Base-by-base conservation (phyloP, 2,888 invertebrate genomes). In the Stenodema calcarata region DNA sequence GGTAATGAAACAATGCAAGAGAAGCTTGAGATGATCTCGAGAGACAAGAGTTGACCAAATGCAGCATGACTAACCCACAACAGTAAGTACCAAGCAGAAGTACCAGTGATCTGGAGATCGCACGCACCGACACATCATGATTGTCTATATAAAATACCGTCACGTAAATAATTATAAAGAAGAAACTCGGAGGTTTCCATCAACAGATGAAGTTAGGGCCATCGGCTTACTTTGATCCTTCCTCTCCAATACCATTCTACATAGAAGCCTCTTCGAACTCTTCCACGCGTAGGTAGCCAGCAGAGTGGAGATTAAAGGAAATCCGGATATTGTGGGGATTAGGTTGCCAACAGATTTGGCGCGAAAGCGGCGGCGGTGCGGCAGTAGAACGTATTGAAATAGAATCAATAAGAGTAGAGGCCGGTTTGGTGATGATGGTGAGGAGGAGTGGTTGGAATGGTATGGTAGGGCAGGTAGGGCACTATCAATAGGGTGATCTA, bases 401-500 rank as follows among this genome's bases (percentile, higher is more conserved):
- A 42, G 42, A 75, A 75, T 75, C 75, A 75, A 41, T 75, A 41
- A 75, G n/a, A 18, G 75, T 75, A 1, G 11, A 4, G 62, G 23
- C 18, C 4, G 54, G 7, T 18, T 11, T n/a, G 6, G 4, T 16
- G 50, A n/a, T 0, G 50, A 9, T 18, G 62, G 12, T 6, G 27
- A 62, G 62, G 62, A 11, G 54, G 11, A 0, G 27, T 23, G 6
- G 4, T 14, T 6, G 50, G 1, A n/a, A 18, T 9, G 62, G 27
- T 23, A 23, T 23, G 62, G 62, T 62, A 62, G 62, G 62, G 62
- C 62, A 62, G 62, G 54, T 2, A 1, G 2, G 35, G 2, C 75
- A 44, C 44, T 44, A 78, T 78, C 78, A 78, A 78, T 78, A 47
- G 80, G 54, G 28, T 80, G 80, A 80, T 80, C 80, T 80, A 80